Evolutionary conservation across 2,888 invertebrate genomes (phyloP), one percentile per base, ranked within the genome.

Genomic region (Glomeris marginata): DNA sequence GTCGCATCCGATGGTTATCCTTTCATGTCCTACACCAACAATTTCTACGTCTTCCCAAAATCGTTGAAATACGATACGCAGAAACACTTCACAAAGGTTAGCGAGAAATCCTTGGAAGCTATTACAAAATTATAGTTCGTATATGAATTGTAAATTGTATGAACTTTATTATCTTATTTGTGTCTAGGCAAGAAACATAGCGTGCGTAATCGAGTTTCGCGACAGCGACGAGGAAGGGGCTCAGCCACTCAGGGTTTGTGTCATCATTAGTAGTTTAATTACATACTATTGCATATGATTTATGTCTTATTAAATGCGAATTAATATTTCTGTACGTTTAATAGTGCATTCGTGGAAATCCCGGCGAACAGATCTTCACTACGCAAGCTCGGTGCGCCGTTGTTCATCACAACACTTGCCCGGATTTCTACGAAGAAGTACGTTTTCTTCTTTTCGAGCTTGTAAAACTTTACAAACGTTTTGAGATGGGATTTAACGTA

Each of bases 11-110:
- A 80, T 58, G 73, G 79, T 22, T 77, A 84, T 66, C 90, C 92
- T 0, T 82, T 83, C 63, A 82, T 84, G 2, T 78, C 78, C 20
- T 94, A 81, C 68, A 71, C 81, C 22, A 95, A 97, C 69, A 84
- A 91, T 65, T 72, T 97, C 37, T 97, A 90, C 66, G 81, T 97
- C 15, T 90, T 94, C 64, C 97, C 97, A 1, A 71, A 83, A 57
- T 73, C 74, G 49, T 71, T 95, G 49, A 83, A 80, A 65, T 92
- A 88, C 62, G 94, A 92, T 66, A 81, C 83, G 45, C 92, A 94
- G 68, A 91, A 90, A 65, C 73, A 82, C 59, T 92, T 92, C 63
- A 81, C 84, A 0, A 75, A 92, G 63, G 69, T 67, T 13, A 36
- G 11, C 11, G 36, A 11, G 11, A 36, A 36, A 11, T 36, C 11